Base-by-base conservation (phyloP, 2,888 invertebrate genomes). In the Eremobia ochroleuca region DNA sequence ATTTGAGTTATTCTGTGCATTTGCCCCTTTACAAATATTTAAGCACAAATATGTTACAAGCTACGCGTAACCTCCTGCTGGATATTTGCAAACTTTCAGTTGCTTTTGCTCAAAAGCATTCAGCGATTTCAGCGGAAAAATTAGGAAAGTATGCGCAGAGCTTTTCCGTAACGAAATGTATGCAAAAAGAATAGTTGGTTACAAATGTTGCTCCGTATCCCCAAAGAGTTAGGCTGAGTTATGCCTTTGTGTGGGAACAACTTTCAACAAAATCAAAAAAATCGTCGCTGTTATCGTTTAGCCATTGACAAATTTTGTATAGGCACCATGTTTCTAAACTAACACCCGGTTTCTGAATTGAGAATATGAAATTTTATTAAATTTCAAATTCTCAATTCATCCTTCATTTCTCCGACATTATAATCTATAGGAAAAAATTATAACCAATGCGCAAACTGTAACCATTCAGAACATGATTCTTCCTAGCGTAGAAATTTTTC, bases 41-140 rank as follows among this genome's bases (percentile, higher is more conserved):
- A 55, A 59, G 25, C 71, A 74, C 46, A 74, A 73, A 76, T 74
- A 72, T 68, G 49, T 84, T 79, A 28, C 37, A 34, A 74, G 73
- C 40, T 70, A 59, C 34, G 71, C 11, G n/a, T 40, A 67, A 84
- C 69, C 73, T 79, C 31, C 49, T 21, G 49, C 52, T 43, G 49
- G 62, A 64, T 79, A 73, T 78, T 86, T 73, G 59, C 37, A 77
- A 83, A 85, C 52, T 79, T 85, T 61, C 40, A 28, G 59, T 64
- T 70, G 21, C 55, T 78, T 79, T 75, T 66, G 55, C 34, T 28
- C 61, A 55, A 77, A 86, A 79, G 77, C 72, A 76, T 76, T 69
- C 37, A 61, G 64, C 69, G 69, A 66, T 73, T 79, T 75, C 1
- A 15, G 52, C 34, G 59, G 4, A 80, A 86, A 84, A 82, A 82